Evolutionary conservation across 2,888 invertebrate genomes (phyloP).

Genomic region (Tipula unca): DNA sequence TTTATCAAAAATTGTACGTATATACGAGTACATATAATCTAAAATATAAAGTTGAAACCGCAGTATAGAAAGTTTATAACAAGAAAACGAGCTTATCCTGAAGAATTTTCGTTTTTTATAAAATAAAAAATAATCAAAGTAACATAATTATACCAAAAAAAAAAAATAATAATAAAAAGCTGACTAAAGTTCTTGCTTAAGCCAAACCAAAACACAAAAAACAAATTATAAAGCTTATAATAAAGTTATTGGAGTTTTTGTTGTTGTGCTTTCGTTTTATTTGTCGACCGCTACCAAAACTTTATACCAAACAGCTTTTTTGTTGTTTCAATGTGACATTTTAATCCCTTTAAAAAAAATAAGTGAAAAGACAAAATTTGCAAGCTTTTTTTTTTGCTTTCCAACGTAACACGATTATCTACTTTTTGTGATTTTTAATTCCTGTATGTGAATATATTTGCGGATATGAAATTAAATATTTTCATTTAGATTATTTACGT

Average conservation of each 20-base stretch:
- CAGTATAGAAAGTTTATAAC: not conserved
- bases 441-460: not conserved
- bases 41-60: not conserved
- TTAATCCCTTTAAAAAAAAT: not conserved
- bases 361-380: not conserved
- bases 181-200: not conserved
- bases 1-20: not conserved
- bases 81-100: not conserved
- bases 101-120: not conserved
- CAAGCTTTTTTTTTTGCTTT: not conserved
- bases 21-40: not conserved
- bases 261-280: not conserved
- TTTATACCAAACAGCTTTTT: not conserved
- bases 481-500: not conserved
- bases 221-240: constrained; percentile 2
- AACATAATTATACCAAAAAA: not conserved
- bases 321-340: not conserved
- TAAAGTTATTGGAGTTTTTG: not conserved
- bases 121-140: not conserved
- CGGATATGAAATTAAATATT: not conserved
- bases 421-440: not conserved
- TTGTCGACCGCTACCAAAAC: not conserved
- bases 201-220: not conserved
- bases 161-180: constrained; percentile 9
- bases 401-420: not conserved